These are phyloP conservation scores for Mylabris phalerata DNA, from an alignment of 1,140 invertebrate genomes.

Conservation along the genomic window DNA sequence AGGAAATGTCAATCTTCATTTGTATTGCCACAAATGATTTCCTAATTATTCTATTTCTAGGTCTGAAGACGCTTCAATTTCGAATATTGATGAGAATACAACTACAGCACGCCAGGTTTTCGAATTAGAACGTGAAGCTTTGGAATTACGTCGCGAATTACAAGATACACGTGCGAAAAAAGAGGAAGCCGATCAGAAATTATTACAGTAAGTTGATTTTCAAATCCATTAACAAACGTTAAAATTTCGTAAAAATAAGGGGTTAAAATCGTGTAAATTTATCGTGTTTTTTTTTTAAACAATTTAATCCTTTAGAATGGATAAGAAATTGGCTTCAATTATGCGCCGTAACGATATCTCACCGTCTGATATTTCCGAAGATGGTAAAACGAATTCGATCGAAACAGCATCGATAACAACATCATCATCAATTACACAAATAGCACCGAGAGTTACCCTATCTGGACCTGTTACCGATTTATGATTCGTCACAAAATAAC, in stretches of 20 bases:
- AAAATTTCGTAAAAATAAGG: too few species aligned
- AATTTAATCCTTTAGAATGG: slow-evolving; percentile 23
- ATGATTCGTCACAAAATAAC: slow-evolving; percentile 19
- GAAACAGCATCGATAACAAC: slow-evolving; percentile 34
- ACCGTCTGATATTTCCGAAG: slow-evolving; percentile 32
- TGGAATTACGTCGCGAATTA: slow-evolving; percentile 44
- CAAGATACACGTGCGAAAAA: slow-evolving; percentile 46
- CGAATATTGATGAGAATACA: slow-evolving; percentile 22
- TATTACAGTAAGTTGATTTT: slow-evolving; percentile 44
- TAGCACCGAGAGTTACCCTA: slow-evolving; percentile 33
- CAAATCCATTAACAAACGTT: too few species aligned
- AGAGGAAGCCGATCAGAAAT: slow-evolving; percentile 47
- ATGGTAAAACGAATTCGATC: slow-evolving; percentile 31
- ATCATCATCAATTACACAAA: slow-evolving; percentile 24
- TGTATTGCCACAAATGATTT: too few species aligned
- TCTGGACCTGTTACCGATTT: slow-evolving; percentile 42
- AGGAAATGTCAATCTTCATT: too few species aligned
- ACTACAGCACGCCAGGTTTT: slow-evolving; percentile 36
- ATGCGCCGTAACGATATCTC: slow-evolving; percentile 28
- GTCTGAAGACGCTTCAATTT: slow-evolving; percentile 24
- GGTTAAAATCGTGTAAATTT: too few species aligned
- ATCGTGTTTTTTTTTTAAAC: too few species aligned
- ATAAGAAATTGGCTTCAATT: slow-evolving; percentile 29
- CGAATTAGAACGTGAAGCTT: slow-evolving; percentile 39
- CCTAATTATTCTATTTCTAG: slow-evolving; percentile 16